These are phyloP conservation scores for Ptyas mucosa DNA, from an alignment of 2,113 vertebrate species.

Conservation along the genomic window DNA sequence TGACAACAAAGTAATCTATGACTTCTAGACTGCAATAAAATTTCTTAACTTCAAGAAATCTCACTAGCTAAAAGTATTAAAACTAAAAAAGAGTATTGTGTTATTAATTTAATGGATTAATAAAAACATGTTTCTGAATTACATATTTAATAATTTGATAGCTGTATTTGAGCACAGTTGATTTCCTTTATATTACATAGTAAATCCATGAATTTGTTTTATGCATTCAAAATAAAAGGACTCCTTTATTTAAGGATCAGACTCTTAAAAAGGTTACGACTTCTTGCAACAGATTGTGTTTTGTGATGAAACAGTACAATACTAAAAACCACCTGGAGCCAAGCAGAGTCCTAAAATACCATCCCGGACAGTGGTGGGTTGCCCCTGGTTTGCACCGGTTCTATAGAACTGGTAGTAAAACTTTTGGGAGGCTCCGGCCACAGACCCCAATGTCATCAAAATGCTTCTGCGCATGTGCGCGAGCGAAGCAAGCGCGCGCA, in stretches of 20 bases:
- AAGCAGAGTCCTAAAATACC: slow-evolving; percentile 11
- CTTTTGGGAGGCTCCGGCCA: no score
- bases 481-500: no score
- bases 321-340: background rate
- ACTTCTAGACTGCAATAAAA: background rate
- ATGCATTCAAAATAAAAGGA: background rate
- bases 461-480: no score
- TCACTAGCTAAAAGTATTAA: background rate
- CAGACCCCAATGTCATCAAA: no score
- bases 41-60: background rate
- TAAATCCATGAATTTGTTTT: background rate
- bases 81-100: background rate
- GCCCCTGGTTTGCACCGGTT: no score
- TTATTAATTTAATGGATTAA: background rate
- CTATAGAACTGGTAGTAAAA: no score
- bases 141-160: background rate
- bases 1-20: background rate
- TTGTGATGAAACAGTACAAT: rapidly evolving
- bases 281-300: background rate
- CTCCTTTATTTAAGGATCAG: background rate
- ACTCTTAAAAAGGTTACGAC: background rate
- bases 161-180: background rate
- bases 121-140: background rate
- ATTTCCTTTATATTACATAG: background rate
- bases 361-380: background rate